Conservation (phyloP, 2,888 invertebrate species). For the Macaria notata region DNA sequence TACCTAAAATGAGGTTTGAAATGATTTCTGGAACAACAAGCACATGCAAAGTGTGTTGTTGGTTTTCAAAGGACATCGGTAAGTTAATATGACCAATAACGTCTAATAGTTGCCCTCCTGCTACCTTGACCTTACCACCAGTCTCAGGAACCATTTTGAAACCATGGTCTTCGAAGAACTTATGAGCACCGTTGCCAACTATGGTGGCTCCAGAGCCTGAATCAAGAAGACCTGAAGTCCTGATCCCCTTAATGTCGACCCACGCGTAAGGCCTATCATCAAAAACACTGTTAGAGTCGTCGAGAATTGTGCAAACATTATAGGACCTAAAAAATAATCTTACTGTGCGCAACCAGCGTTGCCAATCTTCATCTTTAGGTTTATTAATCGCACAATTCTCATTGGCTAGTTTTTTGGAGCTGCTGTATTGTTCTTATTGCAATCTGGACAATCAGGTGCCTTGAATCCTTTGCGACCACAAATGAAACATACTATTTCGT, state of each 20-base stretch:
- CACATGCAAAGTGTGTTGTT: not conserved
- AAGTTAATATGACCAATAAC: slow-evolving; percentile 6
- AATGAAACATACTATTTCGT: too few relatives aligned
- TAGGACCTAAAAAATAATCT: not conserved
- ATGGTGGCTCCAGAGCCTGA: slow-evolving; percentile 11
- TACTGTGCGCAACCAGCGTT: not conserved
- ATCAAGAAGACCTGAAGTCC: not conserved
- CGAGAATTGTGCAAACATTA: not conserved
- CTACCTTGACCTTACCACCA: too few relatives aligned
- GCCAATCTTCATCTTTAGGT: too few relatives aligned
- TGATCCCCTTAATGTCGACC: not conserved
- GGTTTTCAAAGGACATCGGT: slow-evolving; percentile 4
- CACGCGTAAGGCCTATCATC: not conserved
- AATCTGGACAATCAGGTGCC: slow-evolving; percentile 4
- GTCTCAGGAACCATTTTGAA: not conserved
- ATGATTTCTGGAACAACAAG: slow-evolving; percentile 16
- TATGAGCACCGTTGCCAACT: slow-evolving; percentile 7
- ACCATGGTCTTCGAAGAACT: not conserved
- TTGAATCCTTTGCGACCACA: too few relatives aligned
- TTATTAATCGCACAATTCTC: slow-evolving; percentile 9
- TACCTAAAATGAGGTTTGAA: slow-evolving; percentile 11
- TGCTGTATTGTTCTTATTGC: not conserved
- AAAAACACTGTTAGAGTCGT: not conserved
- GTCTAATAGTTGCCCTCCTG: slow-evolving; percentile 8
- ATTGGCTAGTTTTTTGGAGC: slow-evolving; percentile 11